A percentile compares a stretch with the other conserved stretches of the same genome.
phyloP scores from a whole-genome alignment of 2,113 vertebrate genomes.

The Copsychus sechellarum region DNA sequence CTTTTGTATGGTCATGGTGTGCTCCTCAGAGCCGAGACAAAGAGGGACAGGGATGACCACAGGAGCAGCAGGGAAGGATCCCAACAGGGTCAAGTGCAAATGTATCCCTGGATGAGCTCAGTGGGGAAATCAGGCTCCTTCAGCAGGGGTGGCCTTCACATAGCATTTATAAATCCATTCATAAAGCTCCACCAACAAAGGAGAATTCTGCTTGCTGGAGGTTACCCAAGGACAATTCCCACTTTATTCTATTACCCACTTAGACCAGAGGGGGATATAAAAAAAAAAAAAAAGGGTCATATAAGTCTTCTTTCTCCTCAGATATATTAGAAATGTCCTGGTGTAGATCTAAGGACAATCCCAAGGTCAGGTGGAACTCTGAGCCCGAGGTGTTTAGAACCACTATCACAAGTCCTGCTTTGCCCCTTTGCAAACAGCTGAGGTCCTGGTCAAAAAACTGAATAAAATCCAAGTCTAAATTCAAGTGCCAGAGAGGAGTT shows the following conservation, averaged over 20 bases:
- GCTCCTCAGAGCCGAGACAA: not conserved
- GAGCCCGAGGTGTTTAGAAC: not conserved
- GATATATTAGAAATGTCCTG: not conserved
- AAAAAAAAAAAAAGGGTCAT: not conserved
- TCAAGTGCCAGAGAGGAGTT: not conserved
- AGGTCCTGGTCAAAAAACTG: not conserved
- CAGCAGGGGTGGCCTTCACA: fast-evolving
- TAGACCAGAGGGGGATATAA: not conserved
- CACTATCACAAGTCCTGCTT: not conserved
- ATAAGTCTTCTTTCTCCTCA: not conserved
- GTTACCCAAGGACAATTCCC: not conserved
- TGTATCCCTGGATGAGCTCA: not conserved
- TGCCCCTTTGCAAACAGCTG: not conserved
- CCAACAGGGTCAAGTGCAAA: not conserved
- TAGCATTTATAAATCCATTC: not conserved
- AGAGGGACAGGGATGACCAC: not conserved
- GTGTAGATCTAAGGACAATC: not conserved
- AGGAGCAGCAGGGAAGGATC: not conserved
- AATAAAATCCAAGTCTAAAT: constrained; percentile 10
- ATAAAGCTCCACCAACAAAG: not conserved
- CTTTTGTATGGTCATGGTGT: not conserved
- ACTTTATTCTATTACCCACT: not conserved
- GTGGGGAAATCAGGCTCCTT: not conserved
- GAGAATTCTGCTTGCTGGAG: not conserved
- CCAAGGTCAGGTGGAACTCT: not conserved